Base-by-base conservation (phyloP, 2,888 invertebrate species). In the Beris chalybata region DNA sequence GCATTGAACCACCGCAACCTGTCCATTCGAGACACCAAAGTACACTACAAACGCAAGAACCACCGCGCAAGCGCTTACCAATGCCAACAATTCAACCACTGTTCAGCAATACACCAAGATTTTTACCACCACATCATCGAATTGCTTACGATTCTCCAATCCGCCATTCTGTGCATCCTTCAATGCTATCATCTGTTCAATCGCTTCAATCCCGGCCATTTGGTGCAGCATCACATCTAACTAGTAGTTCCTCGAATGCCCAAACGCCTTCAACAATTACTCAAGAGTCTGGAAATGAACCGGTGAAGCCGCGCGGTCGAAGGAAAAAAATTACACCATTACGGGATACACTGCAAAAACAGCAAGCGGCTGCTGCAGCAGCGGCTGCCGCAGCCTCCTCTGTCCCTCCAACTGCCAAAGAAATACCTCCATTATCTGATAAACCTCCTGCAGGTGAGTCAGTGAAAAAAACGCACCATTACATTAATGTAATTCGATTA, bases 351-450 rank as follows among this genome's bases (percentile, higher is more conserved):
- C 72, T 75, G 77, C 83, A 83, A 73, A 80, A 80, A 66, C 80
- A 80, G 52, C 79, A 79, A 67, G 84, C 81, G 43, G 86, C 81
- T 67, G 86, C 81, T 72, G 86, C 76, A 67, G 86, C 78, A 67
- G 84, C 75, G 54, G 82, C 80, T 64, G 85, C 79, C n/a, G 64
- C 64, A 45, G 82, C 71, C 71, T 64, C 54, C 3, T 76, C 44
- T 64, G 12, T 3, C 7, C 11, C 61, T 38, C 31, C 67, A 32
- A 11, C 50, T 30, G 22, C 44, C 50, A 22, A 61, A 61, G 52
- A 47, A 52, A 43, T 45, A 29, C 7, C 53, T 5, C 5, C 58
- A 29, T 11, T 45, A 53, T 32, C 61, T 5, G 58, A 64, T 32
- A 64, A 64, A n/a, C 43, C 54, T 52, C 7, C 45, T 30, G 44